phyloP scores from a whole-genome alignment of 35 echinoderm and acorn worm species.

The Antedon bifida region DNA sequence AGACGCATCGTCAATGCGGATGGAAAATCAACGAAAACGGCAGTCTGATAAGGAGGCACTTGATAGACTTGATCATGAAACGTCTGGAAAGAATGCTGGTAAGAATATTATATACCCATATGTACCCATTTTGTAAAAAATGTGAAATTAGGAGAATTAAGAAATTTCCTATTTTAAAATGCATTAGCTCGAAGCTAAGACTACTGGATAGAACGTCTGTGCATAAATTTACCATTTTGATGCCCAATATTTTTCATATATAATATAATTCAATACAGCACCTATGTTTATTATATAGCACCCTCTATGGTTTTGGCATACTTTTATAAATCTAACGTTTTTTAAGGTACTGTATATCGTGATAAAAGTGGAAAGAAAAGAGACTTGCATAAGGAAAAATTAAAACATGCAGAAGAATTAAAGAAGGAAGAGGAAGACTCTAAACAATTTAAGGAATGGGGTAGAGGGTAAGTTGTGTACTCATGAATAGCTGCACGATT shows the following conservation, averaged over 20 bases:
- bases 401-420: slow-evolving; percentile 44
- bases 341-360: slow-evolving; percentile 68
- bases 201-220: too few relatives aligned
- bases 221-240: too few relatives aligned
- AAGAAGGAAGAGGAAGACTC: slow-evolving; percentile 60
- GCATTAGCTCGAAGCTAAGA: too few relatives aligned
- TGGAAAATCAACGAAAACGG: slow-evolving; percentile 70
- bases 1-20: slow-evolving; percentile 52
- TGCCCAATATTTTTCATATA: too few relatives aligned
- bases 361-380: slow-evolving; percentile 79
- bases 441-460: slow-evolving; percentile 81
- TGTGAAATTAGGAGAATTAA: too few relatives aligned
- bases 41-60: slow-evolving; percentile 40
- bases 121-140: background rate
- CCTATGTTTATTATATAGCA: too few relatives aligned
- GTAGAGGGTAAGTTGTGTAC: slow-evolving; percentile 61
- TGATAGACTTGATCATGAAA: slow-evolving; percentile 30
- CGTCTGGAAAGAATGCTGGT: slow-evolving; percentile 74
- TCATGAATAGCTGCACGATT: background rate
- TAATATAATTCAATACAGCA: too few relatives aligned
- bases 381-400: slow-evolving; percentile 60
- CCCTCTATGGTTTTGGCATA: too few relatives aligned
- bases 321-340: too few relatives aligned
- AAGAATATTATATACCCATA: background rate
- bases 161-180: too few relatives aligned